Base-by-base conservation (phyloP, 2,888 invertebrate genomes). In the Callyntrura sp. region DNA sequence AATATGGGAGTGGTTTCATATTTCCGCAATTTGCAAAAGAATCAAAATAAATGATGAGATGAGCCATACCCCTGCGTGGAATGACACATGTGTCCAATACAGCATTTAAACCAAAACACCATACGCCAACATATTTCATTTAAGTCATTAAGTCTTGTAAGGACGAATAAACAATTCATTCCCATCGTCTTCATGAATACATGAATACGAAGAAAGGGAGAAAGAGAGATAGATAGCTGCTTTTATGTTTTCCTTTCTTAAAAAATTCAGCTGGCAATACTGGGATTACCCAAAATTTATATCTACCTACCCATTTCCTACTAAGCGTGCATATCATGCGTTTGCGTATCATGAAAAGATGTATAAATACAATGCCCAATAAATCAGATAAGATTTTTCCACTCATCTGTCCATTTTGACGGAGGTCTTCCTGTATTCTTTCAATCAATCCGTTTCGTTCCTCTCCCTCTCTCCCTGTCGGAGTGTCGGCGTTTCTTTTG, bases 21-120 rank as follows among this genome's bases (percentile, higher is more conserved):
- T 79, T 79, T 87, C 81, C 68, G 79, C 87, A 81, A 87, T 87
- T 87, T 81, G 87, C 87, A 70, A 86, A 51, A 62, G 79, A 60
- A 23, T 79, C 79, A 60, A 60, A 35, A 57, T 57, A 60, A 76
- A 51, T 51, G 20, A 73, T 79, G 79, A 60, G 35, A 65, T 20
- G 20, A 79, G 57, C 57, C 79, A 79, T 73, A 48, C 48, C 25
- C 14, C 12, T 14, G 3, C 5, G 2, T 51, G 3, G 3, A 9
- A 51, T 51, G n/a, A 51, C n/a, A 55, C 55, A 55, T 55, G n/a
- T 55, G n/a, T 5, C 55, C 55, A 55, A 55, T n/a, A n/a, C n/a
- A 5, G n/a, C 12, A 55, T 35, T 35, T 35, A 35, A 35, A 35
- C 35, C 62, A 65, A 65, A 28, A 28, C 62, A 25, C 14, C 35